Conservation (phyloP, 2,113 vertebrate species). For the Callithrix jacchus region DNA sequence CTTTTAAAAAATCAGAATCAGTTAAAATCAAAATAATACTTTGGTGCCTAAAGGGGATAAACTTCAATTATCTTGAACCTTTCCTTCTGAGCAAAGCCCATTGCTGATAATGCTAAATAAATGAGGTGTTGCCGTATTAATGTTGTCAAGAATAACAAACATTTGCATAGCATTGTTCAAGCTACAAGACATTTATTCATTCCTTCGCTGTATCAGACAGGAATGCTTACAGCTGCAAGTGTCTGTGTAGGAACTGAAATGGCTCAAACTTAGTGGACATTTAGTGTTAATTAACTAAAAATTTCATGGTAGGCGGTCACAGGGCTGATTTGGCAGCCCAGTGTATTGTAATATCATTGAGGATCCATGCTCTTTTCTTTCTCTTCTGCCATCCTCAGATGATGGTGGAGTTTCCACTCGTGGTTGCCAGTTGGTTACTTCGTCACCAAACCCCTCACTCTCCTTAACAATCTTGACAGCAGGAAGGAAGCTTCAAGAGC, state of each 20-base stretch:
- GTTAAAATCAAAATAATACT: conserved; percentile 55
- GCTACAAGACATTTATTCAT: not conserved
- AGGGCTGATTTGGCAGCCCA: not conserved
- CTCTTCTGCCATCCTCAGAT: not conserved
- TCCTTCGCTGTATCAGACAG: not conserved
- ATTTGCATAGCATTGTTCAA: conserved; percentile 14
- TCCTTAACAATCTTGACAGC: not conserved
- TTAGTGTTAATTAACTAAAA: not conserved
- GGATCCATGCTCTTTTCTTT: not conserved
- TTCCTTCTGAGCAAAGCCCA: conserved; percentile 55
- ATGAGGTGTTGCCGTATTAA: conserved; percentile 56
- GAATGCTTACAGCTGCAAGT: not conserved
- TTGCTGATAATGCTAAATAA: conserved; percentile 52
- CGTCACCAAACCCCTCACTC: not conserved
- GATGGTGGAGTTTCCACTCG: not conserved
- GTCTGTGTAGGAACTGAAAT: not conserved
- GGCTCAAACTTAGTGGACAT: not conserved
- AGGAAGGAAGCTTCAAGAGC: not conserved
- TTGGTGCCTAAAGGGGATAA: conserved; percentile 49
- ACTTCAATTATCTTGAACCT: conserved; percentile 67
- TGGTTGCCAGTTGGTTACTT: not conserved
- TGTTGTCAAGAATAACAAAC: conserved; percentile 46
- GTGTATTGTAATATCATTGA: rapidly evolving
- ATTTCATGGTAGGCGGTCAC: not conserved
- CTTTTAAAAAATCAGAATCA: not conserved